phyloP scores from a whole-genome alignment of 2,888 invertebrate genomes.

The Caenorhabditis sp. region DNA sequence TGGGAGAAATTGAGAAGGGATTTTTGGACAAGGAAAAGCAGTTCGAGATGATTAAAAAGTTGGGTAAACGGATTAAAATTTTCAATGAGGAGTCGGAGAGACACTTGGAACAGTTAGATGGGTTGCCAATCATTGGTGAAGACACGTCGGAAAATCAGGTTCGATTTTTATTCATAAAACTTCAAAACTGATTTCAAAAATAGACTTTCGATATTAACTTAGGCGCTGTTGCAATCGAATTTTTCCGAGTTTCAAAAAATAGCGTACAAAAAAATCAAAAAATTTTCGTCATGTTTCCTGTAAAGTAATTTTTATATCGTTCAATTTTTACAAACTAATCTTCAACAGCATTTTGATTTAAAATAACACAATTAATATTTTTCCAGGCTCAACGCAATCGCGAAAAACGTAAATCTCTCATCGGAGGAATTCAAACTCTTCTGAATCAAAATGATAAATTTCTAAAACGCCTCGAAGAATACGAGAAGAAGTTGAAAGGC shows the following conservation, averaged over 20 bases:
- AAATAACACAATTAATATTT: not conserved
- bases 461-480: slow-evolving; percentile 46
- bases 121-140: slow-evolving; percentile 54
- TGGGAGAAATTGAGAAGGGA: slow-evolving; percentile 60
- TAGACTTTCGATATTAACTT: too few relatives aligned
- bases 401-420: slow-evolving; percentile 62
- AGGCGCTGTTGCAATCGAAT: too few relatives aligned
- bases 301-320: too few relatives aligned
- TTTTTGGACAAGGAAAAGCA: slow-evolving; percentile 59
- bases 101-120: slow-evolving; percentile 66
- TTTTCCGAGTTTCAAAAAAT: too few relatives aligned
- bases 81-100: slow-evolving; percentile 59
- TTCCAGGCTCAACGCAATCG: slow-evolving; percentile 60
- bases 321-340: not conserved
- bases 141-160: slow-evolving; percentile 53
- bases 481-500: slow-evolving; percentile 36
- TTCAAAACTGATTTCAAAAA: too few relatives aligned
- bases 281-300: too few relatives aligned
- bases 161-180: too few relatives aligned
- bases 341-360: not conserved
- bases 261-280: too few relatives aligned
- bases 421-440: slow-evolving; percentile 61
- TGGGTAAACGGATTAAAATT: slow-evolving; percentile 58
- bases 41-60: slow-evolving; percentile 57
- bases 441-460: slow-evolving; percentile 64